Percentiles rank a stretch among this genome's conserved stretches.
These are phyloP conservation scores for Drosophila bocki DNA, from an alignment of 1,140 invertebrate species.

Conservation along the genomic window DNA sequence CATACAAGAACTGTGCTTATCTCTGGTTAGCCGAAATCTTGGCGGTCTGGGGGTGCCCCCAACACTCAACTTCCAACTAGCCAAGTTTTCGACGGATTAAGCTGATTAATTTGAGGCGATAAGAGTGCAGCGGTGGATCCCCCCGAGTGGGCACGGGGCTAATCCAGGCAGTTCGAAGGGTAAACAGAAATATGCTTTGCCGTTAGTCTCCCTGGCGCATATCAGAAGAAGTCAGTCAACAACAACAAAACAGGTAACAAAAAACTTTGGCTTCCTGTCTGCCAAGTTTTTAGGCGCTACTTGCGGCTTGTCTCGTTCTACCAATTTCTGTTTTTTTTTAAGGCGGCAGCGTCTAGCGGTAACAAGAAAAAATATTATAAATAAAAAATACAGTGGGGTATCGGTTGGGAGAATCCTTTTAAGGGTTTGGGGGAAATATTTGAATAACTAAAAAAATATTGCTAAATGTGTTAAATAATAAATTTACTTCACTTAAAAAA, in stretches of 20 bases:
- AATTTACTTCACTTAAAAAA: background rate
- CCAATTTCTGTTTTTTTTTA: constrained; percentile 6
- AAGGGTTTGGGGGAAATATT: no score
- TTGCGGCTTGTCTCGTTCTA: constrained; percentile 24
- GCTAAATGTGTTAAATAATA: no score
- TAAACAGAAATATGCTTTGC: constrained; percentile 81
- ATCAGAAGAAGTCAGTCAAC: constrained; percentile 74
- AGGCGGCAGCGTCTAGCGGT: constrained; percentile 56
- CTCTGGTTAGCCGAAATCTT: constrained; percentile 68
- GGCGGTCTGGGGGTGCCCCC: background rate
- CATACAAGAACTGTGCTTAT: constrained; percentile 65
- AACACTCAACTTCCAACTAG: constrained; percentile 39
- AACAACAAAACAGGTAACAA: constrained; percentile 82
- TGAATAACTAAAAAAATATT: no score
- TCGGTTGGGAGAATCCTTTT: no score
- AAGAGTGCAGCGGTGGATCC: constrained; percentile 70
- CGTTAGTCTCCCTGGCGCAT: constrained; percentile 58
- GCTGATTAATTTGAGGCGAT: constrained; percentile 81
- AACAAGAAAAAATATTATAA: constrained; percentile 19
- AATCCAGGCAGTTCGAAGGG: constrained; percentile 76
- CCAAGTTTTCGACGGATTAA: constrained; percentile 82
- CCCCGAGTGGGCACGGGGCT: constrained; percentile 26
- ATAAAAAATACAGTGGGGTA: constrained; percentile 2
- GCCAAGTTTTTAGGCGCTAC: constrained; percentile 66
- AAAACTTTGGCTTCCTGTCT: constrained; percentile 82